These are phyloP conservation scores for Chloebia gouldiae DNA, from an alignment of 2,113 vertebrate species.

Conservation along the genomic window DNA sequence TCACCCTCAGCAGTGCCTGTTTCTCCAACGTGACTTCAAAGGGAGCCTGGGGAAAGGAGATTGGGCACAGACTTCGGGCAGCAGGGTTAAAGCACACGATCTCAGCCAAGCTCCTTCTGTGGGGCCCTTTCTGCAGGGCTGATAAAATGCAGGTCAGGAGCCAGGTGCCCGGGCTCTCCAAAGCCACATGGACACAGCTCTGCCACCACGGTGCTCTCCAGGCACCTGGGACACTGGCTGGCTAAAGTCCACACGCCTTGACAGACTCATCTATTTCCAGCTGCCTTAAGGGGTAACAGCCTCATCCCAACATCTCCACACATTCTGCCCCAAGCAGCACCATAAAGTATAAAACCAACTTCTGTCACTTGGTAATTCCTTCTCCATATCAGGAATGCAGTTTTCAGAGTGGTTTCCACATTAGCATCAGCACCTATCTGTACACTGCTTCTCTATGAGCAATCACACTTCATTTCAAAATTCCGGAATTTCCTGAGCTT, in stretches of 20 bases:
- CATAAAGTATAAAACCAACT: neutral
- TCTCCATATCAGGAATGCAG: neutral
- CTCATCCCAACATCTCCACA: neutral
- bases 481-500: neutral
- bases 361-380: neutral
- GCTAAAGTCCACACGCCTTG: neutral
- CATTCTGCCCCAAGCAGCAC: neutral
- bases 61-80: neutral
- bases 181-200: rapidly evolving
- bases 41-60: neutral
- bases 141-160: neutral
- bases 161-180: neutral
- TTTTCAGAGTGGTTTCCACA: neutral
- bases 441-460: neutral
- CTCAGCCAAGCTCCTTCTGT: neutral
- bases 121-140: neutral
- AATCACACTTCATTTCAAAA: neutral
- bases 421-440: neutral
- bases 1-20: neutral
- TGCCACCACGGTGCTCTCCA: neutral
- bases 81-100: neutral
- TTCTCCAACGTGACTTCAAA: neutral
- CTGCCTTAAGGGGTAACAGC: neutral
- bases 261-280: neutral
- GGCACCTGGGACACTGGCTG: neutral